Conservation (phyloP, 2,113 vertebrate genomes). For the Pangasianodon gigas region DNA sequence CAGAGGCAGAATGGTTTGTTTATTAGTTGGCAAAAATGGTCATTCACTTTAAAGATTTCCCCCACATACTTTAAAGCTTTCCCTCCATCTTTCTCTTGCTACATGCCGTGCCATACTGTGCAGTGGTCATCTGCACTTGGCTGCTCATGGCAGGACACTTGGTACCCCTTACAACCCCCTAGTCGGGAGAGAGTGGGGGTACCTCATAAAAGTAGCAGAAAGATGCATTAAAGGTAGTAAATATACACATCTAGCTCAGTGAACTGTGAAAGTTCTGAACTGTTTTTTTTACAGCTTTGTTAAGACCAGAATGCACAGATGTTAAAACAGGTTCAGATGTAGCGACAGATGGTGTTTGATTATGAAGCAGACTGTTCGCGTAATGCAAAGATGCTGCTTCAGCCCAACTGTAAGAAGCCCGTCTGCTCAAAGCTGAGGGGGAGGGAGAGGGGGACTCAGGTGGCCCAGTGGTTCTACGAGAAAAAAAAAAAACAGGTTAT, state of each 20-base stretch:
- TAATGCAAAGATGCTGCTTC: conserved; percentile 92
- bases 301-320: conserved; percentile 99
- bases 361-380: conserved; percentile 98
- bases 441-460: conserved; percentile 71
- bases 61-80: not conserved
- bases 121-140: conserved; percentile 81
- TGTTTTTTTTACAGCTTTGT: conserved; percentile 96
- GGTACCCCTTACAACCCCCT: conserved; percentile 73
- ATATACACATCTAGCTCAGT: conserved; percentile 85
- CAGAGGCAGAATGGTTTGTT: conserved; percentile 79
- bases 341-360: conserved; percentile 99
- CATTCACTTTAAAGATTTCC: conserved; percentile 61
- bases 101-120: conserved; percentile 73
- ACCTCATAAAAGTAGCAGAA: conserved; percentile 74
- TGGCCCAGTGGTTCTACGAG: conserved; percentile 74
- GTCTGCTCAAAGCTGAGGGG: conserved; percentile 64
- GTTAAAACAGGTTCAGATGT: conserved; percentile 99
- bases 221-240: conserved; percentile 81
- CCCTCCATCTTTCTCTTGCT: conserved; percentile 36
- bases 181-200: conserved; percentile 64
- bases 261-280: conserved; percentile 93
- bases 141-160: conserved; percentile 78
- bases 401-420: conserved; percentile 87
- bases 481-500: conserved; percentile 56
- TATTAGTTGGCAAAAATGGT: conserved; percentile 51